Base-by-base conservation (phyloP, 1,140 invertebrate species). In the Cyphomyrmex costatus region DNA sequence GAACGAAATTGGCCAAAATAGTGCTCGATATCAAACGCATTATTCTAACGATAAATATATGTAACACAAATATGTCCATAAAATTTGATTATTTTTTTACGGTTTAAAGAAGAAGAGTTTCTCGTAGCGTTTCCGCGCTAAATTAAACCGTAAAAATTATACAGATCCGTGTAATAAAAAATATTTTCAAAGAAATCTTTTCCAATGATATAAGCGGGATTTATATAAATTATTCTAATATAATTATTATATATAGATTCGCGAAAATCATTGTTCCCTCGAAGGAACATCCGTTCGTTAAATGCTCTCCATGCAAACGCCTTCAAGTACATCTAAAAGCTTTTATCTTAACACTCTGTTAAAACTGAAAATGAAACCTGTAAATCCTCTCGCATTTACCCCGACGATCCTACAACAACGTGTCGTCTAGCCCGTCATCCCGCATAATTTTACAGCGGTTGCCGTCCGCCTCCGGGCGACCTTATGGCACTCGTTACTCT, bases 401-500 rank as follows among this genome's bases (percentile, higher is more conserved):
- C 77, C 63, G 49, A 70, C 16, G 46, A 56, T 70, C 51, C 33
- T 56, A 58, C 65, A 77, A 78, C 36, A 70, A 80, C 65, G n/a
- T 68, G 63, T 70, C 77, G 46, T 68, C 77, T 42, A 19, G 76
- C n/a, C 14, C 77, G 76, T 79, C 77, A 80, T 36, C 46, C 49
- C 65, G 65, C 78, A 80, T 80, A 80, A 80, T 70, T 80, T 80
- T 42, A 42, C 63, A 42, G 51, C 63, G 78, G 14, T 70, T 36
- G 65, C 63, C 19, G 63, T 70, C 51, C 78, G 49, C 78, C 78
- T 80, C 14, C 78, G 65, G 78, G 65, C 78, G 78, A 80, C 78
- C 78, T 80, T 80, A 80, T 46, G 78, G 65, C 65, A 56, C 78
- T 70, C 78, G 63, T 70, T 80, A 56, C 49, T 70, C 63, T 70